These are phyloP conservation scores for Bombycilla garrulus DNA, from an alignment of 2,113 vertebrate genomes.

Conservation along the genomic window DNA sequence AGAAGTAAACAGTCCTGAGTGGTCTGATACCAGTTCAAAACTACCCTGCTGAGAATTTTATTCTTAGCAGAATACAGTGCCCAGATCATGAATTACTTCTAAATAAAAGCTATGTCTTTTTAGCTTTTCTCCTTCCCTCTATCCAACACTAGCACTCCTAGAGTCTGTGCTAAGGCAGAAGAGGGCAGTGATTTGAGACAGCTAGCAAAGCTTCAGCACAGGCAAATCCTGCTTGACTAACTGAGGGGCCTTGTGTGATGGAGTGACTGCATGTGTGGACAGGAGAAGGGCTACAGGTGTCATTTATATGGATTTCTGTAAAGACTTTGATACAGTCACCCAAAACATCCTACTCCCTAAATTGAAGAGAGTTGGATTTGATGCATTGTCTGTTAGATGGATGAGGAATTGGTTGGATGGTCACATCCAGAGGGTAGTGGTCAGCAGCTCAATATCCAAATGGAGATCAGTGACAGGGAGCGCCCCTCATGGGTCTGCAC, in stretches of 20 bases:
- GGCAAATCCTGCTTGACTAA: background rate
- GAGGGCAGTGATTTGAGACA: background rate
- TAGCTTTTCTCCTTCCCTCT: background rate
- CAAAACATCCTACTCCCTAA: background rate
- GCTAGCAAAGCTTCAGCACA: background rate
- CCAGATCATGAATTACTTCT: background rate
- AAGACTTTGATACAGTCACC: background rate
- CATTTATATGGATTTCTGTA: background rate
- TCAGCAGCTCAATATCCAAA: background rate
- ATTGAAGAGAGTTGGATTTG: background rate
- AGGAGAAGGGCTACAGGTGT: background rate
- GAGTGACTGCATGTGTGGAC: background rate
- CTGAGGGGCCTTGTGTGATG: background rate
- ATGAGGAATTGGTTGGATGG: background rate
- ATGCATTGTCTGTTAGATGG: background rate
- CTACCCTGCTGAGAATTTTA: background rate
- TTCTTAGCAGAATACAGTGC: background rate
- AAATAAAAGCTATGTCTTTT: background rate
- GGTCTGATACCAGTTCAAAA: background rate
- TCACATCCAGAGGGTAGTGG: background rate
- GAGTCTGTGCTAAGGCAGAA: background rate
- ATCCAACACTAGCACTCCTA: background rate
- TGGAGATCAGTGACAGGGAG: background rate
- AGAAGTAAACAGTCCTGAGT: background rate
- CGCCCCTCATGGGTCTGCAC: background rate